Evolutionary conservation across 2,888 invertebrate genomes (phyloP), one percentile per base, ranked within the genome.

Genomic region (Synanthedon andrenaeformis): DNA sequence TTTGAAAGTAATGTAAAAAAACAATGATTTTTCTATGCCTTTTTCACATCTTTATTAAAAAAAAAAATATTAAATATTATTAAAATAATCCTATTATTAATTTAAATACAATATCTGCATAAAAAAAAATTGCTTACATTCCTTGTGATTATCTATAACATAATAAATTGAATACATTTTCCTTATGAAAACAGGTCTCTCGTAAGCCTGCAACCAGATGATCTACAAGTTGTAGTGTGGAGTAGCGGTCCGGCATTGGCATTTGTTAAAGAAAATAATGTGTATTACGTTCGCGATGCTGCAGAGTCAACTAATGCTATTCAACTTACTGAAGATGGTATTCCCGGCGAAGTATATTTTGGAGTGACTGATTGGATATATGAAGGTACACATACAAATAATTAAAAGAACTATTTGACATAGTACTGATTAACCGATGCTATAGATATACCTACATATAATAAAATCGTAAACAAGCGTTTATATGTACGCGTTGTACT

Each of bases 281-380:
- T 94, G 51, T 93, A 90, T 69, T 91, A 91, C 63, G 74, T 90
- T 23, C 75, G 82, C 14, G 75, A 79, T 56, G 66, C 76, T 51
- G 64, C 72, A 54, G 61, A 63, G 11, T 69, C 74, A 13, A 78
- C 72, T 50, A 64, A 62, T 42, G 84, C 82, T 49, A 62, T 70
- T 11, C 69, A 75, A n/a, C 74, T 93, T 49, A 94, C 94, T 1
- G 75, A 69, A 6, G 90, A 90, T 54, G 94, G 94, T 1, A 72
- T 89, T 1, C 85, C 87, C 0, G 92, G 90, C 2, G 81, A 91
- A 42, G 82, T 96, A 53, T 96, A 93, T 74, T 94, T 94, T 72
- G 96, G 96, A 3, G 89, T 94, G 17, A 91, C 96, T 8, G 97
- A 97, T 76, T 97, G 97, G 97, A 92, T 97, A 42, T 97, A 97